phyloP scores from a whole-genome alignment of 2,113 vertebrate species.

The Onychorhynchus coronatus region DNA sequence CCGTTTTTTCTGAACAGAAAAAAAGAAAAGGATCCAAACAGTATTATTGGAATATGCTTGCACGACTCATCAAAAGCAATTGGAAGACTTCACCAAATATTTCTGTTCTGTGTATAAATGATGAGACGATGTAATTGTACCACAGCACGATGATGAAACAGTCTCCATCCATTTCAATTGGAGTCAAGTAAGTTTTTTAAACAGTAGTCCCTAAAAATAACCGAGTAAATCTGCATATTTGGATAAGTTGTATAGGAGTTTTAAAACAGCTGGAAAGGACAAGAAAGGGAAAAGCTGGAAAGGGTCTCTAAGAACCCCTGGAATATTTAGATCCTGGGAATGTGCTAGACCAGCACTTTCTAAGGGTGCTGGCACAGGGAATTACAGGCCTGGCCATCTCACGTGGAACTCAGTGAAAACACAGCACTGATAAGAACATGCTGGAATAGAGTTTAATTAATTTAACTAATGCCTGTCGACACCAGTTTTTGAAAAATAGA shows the following conservation, averaged over 20 bases:
- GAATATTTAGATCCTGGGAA: not conserved
- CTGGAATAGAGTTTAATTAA: not conserved
- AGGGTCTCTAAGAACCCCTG: not conserved
- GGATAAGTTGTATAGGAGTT: not conserved
- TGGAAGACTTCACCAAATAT: not conserved
- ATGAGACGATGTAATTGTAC: not conserved
- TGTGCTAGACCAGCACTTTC: not conserved
- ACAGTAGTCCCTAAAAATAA: not conserved
- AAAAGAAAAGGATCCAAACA: not conserved
- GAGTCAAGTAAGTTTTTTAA: not conserved
- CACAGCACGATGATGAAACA: not conserved
- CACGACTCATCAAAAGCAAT: not conserved
- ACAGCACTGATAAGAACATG: not conserved
- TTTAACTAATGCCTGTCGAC: not conserved
- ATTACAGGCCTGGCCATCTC: not conserved
- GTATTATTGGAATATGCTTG: not conserved
- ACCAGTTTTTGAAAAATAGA: not conserved
- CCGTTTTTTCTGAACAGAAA: not conserved
- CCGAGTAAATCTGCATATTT: not conserved
- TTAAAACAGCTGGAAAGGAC: not conserved
- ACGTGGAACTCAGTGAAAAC: not conserved
- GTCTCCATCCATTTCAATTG: not conserved
- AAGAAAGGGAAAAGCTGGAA: not conserved
- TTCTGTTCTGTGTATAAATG: not conserved
- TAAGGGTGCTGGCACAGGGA: not conserved